Conservation (phyloP, 2,888 invertebrate species). For the Amblyteles armatorius region DNA sequence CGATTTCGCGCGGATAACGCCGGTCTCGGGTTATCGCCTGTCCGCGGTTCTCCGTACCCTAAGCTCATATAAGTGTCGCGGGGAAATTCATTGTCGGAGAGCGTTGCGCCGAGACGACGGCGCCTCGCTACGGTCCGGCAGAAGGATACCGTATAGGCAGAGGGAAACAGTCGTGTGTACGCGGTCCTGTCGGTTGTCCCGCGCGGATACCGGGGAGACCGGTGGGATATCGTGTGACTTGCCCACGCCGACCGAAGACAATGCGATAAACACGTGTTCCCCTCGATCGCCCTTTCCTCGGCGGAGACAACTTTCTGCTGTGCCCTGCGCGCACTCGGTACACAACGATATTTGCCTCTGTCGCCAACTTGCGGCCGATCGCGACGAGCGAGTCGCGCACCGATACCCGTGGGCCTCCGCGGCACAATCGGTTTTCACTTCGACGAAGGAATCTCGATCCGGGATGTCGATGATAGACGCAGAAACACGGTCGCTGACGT, state of each 20-base stretch:
- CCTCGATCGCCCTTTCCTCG: constrained; percentile 59
- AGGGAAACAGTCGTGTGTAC: constrained; percentile 19
- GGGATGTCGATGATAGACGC: constrained; percentile 19
- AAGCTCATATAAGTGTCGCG: constrained; percentile 61
- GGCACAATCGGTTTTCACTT: constrained; percentile 31
- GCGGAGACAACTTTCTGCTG: constrained; percentile 51
- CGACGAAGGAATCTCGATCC: constrained; percentile 43
- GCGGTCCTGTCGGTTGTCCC: constrained; percentile 36
- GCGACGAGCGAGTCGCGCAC: not conserved
- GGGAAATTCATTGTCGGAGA: constrained; percentile 56
- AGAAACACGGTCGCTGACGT: constrained; percentile 4
- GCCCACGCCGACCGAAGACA: constrained; percentile 68
- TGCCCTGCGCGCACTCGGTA: constrained; percentile 47
- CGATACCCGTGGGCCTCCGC: constrained; percentile 14
- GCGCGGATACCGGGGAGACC: constrained; percentile 46
- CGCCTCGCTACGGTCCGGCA: constrained; percentile 2
- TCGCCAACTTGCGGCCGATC: constrained; percentile 7
- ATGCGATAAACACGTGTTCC: constrained; percentile 73
- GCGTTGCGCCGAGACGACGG: not conserved
- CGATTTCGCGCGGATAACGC: constrained; percentile 59
- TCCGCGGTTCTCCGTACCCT: constrained; percentile 42
- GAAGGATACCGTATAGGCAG: not conserved
- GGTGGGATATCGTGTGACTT: constrained; percentile 70
- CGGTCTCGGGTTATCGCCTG: constrained; percentile 44
- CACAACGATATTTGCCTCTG: constrained; percentile 35